Conservation (phyloP, 2,113 vertebrate genomes). For the Pipa parva region DNA sequence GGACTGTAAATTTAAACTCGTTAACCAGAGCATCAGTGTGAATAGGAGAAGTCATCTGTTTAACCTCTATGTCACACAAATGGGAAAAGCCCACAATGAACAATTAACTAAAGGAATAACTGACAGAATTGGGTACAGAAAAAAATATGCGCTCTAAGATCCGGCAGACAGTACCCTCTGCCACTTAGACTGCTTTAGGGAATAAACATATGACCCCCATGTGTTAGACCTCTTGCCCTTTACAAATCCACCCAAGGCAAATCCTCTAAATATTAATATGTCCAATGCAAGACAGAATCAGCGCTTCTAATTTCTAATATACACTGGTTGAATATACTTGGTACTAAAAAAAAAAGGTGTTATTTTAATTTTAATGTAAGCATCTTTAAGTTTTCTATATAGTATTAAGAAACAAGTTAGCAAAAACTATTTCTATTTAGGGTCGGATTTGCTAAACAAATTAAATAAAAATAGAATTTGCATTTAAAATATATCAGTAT, state of each 20-base stretch:
- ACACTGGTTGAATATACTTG: background rate
- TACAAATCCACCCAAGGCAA: slow-evolving; percentile 70
- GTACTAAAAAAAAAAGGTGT: too few relatives aligned
- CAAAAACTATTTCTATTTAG: too few relatives aligned
- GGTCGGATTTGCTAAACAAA: too few relatives aligned
- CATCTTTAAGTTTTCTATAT: too few relatives aligned
- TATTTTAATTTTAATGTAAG: too few relatives aligned
- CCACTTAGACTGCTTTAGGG: slow-evolving; percentile 55
- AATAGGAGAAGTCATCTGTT: slow-evolving; percentile 61
- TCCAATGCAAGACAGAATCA: slow-evolving; percentile 55
- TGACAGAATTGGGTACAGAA: slow-evolving; percentile 72
- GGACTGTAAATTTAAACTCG: slow-evolving; percentile 61
- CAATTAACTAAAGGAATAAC: slow-evolving; percentile 61
- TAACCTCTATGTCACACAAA: slow-evolving; percentile 62
- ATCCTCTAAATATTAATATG: slow-evolving; percentile 63
- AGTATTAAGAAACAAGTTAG: too few relatives aligned
- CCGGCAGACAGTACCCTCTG: slow-evolving; percentile 59
- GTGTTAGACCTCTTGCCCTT: slow-evolving; percentile 77
- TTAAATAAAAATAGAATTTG: too few relatives aligned
- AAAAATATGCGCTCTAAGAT: slow-evolving; percentile 64
- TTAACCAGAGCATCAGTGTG: slow-evolving; percentile 55
- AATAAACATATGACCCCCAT: slow-evolving; percentile 70
- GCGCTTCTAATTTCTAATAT: slow-evolving; percentile 53
- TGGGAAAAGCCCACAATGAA: slow-evolving; percentile 52
- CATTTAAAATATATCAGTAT: too few relatives aligned